Evolutionary conservation across 2,113 vertebrate species (phyloP).

Genomic region (Cyanocitta stelleri): DNA sequence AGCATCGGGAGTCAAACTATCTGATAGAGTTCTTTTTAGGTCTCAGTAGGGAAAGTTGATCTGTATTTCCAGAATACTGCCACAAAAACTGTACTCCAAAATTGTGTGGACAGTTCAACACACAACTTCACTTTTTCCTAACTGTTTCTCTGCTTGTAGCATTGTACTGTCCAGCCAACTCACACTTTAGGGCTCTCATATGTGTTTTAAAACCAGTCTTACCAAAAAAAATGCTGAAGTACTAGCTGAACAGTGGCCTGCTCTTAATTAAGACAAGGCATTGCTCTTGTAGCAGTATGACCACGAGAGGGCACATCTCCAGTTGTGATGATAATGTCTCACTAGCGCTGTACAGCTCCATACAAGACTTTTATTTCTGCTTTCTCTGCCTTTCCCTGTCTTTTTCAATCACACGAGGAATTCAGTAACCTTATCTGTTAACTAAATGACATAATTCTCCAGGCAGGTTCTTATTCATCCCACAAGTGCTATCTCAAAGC

Average conservation of each 20-base stretch:
- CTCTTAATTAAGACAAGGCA: neutral
- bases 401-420: neutral
- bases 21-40: neutral
- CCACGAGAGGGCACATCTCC: neutral
- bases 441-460: neutral
- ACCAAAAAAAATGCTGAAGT: neutral
- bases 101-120: neutral
- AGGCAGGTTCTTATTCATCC: neutral
- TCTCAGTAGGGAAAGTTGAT: neutral
- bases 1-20: rapidly evolving
- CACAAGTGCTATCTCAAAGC: neutral
- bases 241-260: neutral
- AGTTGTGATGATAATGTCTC: neutral
- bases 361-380: neutral
- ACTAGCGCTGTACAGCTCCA: rapidly evolving
- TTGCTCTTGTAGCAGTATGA: neutral
- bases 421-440: neutral
- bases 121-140: neutral
- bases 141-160: neutral
- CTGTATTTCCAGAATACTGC: neutral
- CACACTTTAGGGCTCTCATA: neutral
- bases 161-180: neutral
- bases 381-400: neutral
- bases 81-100: neutral
- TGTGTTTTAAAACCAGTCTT: neutral